Base-by-base conservation (phyloP, 1,140 invertebrate species). In the Neodiprion fabricii region DNA sequence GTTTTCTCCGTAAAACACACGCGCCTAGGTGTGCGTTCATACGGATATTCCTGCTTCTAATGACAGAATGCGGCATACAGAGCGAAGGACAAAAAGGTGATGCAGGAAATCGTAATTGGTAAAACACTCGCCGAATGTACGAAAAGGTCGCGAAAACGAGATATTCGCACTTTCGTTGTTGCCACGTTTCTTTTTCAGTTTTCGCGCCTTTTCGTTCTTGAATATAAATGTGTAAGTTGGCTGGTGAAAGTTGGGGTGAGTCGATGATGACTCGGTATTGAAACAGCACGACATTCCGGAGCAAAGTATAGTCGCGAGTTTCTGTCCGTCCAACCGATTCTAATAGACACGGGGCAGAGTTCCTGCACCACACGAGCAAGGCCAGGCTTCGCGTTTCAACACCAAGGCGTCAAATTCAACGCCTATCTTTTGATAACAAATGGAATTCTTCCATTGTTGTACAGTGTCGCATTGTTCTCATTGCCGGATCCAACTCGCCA, bases 401-500 rank as follows among this genome's bases (percentile, higher is more conserved):
- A 61, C 53, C 53, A 61, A 61, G 5, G 53, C 53, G 53, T 61
- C 53, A 61, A 61, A 61, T 61, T 61, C 53, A 61, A 61, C 53
- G 53, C 53, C 53, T 61, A 61, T 61, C 53, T 61, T 61, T 61
- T 61, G 53, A 61, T 61, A 61, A 61, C 53, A 61, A 61, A 61
- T 17, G 53, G 53, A 61, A 61, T 61, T 61, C 53, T 61, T 61
- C 53, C 53, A 61, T 61, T 61, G 53, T 61, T 61, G 53, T 61
- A 61, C 5, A 12, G 53, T 61, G 53, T 61, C 53, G 53, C 53
- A 61, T 61, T 61, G 53, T 61, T 61, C 53, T 17, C 11, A 61
- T 61, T 17, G 53, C 53, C 8, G 53, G 11, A 61, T 61, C 11
- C 53, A 17, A 61, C 28, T 40, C 28, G 28, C 28, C 28, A 40